Evolutionary conservation across 1,140 invertebrate species (phyloP), one percentile per base, ranked within the genome.

Genomic region (Zeugodacus cucurbitae): DNA sequence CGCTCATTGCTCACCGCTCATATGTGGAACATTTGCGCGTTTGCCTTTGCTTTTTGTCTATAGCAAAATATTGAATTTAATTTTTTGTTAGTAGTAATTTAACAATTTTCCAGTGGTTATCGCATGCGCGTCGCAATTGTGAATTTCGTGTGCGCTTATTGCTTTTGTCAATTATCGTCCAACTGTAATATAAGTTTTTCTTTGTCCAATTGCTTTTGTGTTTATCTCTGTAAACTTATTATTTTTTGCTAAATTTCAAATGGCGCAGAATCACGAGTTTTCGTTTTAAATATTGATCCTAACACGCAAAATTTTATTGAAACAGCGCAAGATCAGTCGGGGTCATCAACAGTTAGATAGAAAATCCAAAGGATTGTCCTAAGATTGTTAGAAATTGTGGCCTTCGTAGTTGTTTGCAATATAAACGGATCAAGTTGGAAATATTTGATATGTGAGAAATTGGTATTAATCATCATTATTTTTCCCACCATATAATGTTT

Each of bases 1-100:
- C 41, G 41, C 74, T 82, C 74, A 82, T 58, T 86, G 29, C 85
- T 86, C 85, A 86, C 57, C 34, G 85, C 57, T 86, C 85, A 88
- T 85, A 34, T 88, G 37, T 74, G 87, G 29, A 58, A 67, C 37
- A 44, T 57, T 78, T 78, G 32, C 34, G 22, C 44, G 20, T 48
- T 88, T 85, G 48, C 57, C 20, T 88, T 85, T 85, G 87, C 34
- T 88, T 85, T 88, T 92, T 91, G 91, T 92, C 92, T 92, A 92
- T 92, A 92, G 91, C 91, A 92, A 93, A 93, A 92, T 93, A 92
- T 93, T 93, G 92, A 93, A 93, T 92, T 92, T 91, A 93, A 93
- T 92, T 92, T 93, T 92, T 92, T 92, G 91, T 93, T 93, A 93
- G 92, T 93, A 92, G 92, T 90, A 92, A 91, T 93, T 91, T 92